Conservation (phyloP, 30 jellyfish, hydroid and myxozoan species). For the Mastigias papua region DNA sequence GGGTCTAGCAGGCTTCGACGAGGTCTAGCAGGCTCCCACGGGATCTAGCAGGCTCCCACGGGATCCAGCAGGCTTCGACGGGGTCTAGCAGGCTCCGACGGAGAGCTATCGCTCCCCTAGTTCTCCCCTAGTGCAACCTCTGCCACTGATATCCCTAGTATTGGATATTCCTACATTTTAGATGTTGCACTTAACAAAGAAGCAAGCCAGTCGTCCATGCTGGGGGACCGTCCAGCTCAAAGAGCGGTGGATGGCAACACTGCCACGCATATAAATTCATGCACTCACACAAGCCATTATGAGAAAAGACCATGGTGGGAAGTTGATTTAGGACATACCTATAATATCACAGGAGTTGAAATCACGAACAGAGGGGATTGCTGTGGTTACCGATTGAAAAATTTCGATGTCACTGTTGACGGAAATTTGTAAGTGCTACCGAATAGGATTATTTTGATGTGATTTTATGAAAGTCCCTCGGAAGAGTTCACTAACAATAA, state of each 20-base stretch:
- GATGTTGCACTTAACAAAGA: slow-evolving; percentile 1
- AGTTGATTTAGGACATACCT: slow-evolving; percentile 25
- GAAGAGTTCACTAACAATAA: no score
- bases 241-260: slow-evolving; percentile 43
- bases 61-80: neutral
- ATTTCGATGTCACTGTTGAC: slow-evolving; percentile 23
- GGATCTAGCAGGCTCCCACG: neutral
- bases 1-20: no score
- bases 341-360: slow-evolving; percentile 12
- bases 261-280: neutral
- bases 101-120: neutral
- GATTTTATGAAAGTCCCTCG: no score
- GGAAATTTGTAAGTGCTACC: neutral
- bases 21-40: neutral
- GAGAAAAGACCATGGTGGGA: slow-evolving; percentile 48
- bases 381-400: slow-evolving; percentile 41
- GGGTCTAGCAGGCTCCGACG: neutral
- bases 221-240: neutral
- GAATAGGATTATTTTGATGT: no score
- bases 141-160: neutral
- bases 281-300: slow-evolving; percentile 8
- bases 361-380: slow-evolving; percentile 62
- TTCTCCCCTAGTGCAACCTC: neutral
- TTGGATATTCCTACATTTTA: no score
- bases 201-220: slow-evolving; percentile 18